A percentile compares a stretch with the other conserved stretches of the same genome.
Evolutionary conservation across 2,888 invertebrate species (phyloP).

Genomic region (Choristoneura rosaceana): DNA sequence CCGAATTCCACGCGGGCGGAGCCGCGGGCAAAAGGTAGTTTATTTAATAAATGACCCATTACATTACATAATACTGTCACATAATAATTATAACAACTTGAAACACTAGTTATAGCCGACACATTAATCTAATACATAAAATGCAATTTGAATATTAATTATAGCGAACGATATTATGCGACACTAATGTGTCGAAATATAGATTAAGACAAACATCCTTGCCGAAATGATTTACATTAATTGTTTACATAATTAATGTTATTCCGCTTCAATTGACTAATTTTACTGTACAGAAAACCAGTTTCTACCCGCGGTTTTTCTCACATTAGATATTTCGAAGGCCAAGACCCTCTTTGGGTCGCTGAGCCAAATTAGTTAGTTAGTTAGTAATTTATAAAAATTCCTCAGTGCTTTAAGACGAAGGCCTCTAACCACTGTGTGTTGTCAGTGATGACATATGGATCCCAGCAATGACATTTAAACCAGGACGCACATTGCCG

Average conservation of each 20-base stretch:
- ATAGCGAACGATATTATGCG: slow-evolving; percentile 1
- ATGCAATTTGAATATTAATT: slow-evolving; percentile 11
- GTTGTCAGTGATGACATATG: too few species aligned
- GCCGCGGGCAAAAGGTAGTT: too few species aligned
- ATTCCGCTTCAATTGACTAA: neutral
- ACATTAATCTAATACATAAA: slow-evolving; percentile 2
- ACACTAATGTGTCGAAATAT: slow-evolving; percentile 19
- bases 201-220: slow-evolving; percentile 19
- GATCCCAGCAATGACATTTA: too few species aligned
- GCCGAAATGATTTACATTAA: slow-evolving; percentile 6
- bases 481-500: too few species aligned
- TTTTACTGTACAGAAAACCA: neutral
- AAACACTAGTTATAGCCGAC: neutral
- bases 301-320: too few species aligned
- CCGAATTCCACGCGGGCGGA: too few species aligned
- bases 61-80: neutral
- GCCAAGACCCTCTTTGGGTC: too few species aligned
- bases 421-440: too few species aligned
- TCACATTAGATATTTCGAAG: too few species aligned
- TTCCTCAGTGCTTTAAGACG: too few species aligned
- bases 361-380: too few species aligned
- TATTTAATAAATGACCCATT: neutral
- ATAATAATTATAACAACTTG: slow-evolving; percentile 7
- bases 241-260: slow-evolving; percentile 2
- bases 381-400: too few species aligned